Percentiles rank a stretch among this genome's conserved stretches.
These are phyloP conservation scores for Mesorhabditis belari DNA, from an alignment of 2,888 invertebrate species.

Conservation along the genomic window DNA sequence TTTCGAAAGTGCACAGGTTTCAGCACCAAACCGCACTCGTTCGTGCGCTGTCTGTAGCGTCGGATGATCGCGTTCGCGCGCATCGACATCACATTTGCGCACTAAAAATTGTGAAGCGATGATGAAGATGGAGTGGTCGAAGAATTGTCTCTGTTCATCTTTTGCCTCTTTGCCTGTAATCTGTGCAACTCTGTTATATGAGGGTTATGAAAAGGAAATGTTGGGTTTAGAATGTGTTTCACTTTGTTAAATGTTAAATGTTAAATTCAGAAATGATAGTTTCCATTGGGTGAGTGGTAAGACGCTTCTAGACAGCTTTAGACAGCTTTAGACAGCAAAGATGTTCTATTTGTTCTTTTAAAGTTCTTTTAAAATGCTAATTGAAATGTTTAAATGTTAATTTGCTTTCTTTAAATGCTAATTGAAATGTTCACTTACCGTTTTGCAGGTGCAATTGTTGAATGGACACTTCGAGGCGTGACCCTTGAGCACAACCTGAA, in stretches of 20 bases:
- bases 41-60: conserved; percentile 46
- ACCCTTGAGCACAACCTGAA: conserved; percentile 50
- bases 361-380: not conserved
- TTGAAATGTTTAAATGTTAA: not conserved
- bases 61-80: conserved; percentile 51
- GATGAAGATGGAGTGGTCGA: no score
- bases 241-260: no score
- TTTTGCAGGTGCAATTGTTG: conserved; percentile 51
- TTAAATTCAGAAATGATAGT: no score
- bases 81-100: conserved; percentile 52
- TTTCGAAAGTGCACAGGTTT: conserved; percentile 52
- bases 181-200: no score
- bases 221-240: no score
- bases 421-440: conserved; percentile 17
- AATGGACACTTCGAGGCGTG: conserved; percentile 50
- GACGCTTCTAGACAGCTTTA: no score
- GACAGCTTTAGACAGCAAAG: no score
- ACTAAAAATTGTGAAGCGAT: no score
- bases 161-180: no score
- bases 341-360: not conserved
- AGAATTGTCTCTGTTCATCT: no score
- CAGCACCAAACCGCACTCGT: conserved; percentile 49
- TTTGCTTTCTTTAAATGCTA: not conserved
- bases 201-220: no score
- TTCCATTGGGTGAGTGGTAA: no score